phyloP scores from a whole-genome alignment of 2,113 vertebrate species.

The Ifrita kowaldi region DNA sequence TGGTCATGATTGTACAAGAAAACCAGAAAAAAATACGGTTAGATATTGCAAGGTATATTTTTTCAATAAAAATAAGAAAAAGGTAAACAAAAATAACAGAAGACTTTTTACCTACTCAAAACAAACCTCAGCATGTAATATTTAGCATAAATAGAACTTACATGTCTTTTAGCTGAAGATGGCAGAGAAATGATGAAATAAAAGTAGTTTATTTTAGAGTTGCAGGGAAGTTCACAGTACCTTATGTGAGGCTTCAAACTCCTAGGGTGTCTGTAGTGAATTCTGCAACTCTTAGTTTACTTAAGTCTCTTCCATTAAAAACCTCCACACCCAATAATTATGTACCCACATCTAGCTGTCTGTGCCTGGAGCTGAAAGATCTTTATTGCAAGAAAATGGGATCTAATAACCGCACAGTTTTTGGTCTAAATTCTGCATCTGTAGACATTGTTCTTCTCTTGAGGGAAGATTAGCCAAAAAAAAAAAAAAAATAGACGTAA shows the following conservation, averaged over 20 bases:
- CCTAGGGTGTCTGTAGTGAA: accelerated
- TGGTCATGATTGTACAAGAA: background rate
- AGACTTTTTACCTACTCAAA: background rate
- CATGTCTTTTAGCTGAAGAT: background rate
- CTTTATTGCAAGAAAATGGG: background rate
- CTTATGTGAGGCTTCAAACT: background rate
- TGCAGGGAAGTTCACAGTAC: background rate
- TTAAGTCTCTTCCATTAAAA: background rate
- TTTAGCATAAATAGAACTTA: background rate
- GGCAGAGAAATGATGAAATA: background rate
- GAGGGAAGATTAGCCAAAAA: background rate
- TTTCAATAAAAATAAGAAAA: background rate
- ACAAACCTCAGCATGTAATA: background rate
- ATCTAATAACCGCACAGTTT: background rate
- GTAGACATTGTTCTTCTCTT: background rate
- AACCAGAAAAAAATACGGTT: background rate
- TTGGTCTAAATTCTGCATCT: background rate
- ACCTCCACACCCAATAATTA: accelerated
- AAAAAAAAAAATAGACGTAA: background rate
- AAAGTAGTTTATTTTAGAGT: background rate
- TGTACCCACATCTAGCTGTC: background rate
- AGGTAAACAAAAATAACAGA: background rate
- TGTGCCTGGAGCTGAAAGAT: background rate
- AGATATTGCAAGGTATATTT: background rate
- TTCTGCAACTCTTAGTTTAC: background rate